Conservation (phyloP, 2,797 vertebrate species). For the Cossypha caffra region DNA sequence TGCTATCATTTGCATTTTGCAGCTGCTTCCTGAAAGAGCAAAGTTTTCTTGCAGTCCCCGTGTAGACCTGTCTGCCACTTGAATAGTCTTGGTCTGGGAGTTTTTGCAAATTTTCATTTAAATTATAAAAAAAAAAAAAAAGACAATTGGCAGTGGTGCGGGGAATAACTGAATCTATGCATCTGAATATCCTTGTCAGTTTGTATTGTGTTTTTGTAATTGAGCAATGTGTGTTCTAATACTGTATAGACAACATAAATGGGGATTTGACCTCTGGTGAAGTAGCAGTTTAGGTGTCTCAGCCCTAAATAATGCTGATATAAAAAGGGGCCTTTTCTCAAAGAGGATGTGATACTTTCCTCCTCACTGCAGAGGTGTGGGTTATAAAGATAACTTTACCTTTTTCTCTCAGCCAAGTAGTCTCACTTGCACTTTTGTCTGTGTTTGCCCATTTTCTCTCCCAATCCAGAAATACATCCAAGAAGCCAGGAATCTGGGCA, state of each 20-base stretch:
- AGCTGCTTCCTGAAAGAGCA: background rate
- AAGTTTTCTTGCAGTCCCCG: background rate
- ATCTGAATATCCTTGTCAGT: conserved; percentile 4
- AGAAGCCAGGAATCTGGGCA: conserved; percentile 95
- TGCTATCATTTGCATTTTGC: background rate
- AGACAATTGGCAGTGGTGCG: background rate
- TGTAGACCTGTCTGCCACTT: background rate
- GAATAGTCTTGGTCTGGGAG: background rate
- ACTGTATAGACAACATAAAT: background rate
- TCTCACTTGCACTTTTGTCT: conserved; percentile 19
- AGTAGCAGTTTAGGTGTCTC: background rate
- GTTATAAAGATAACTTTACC: background rate
- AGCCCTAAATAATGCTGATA: background rate
- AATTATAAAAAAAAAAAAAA: background rate
- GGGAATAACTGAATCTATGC: background rate
- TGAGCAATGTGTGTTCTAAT: background rate
- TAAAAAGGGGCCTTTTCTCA: background rate
- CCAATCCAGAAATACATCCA: conserved; percentile 94
- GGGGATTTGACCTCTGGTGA: background rate
- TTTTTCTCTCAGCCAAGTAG: background rate
- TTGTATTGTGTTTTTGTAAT: background rate
- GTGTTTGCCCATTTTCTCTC: background rate
- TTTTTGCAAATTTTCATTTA: background rate
- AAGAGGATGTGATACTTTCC: background rate
- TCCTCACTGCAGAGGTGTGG: background rate